These are phyloP conservation scores for Haliclona indistincta DNA, from an alignment of 37 sponge, comb jelly and placozoan genomes.

Conservation along the genomic window DNA sequence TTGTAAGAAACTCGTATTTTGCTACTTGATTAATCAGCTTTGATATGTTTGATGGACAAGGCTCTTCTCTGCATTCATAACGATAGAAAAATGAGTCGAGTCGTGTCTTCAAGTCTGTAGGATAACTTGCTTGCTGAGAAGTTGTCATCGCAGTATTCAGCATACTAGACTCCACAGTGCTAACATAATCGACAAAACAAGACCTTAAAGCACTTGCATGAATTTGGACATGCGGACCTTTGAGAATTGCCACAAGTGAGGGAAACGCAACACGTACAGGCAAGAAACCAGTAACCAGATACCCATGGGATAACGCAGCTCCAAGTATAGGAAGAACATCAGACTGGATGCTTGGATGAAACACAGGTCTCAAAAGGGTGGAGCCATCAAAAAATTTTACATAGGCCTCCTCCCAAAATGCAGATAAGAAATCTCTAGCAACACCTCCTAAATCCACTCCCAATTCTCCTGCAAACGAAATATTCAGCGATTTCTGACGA, in stretches of 20 bases:
- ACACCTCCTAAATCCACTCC: slow-evolving; percentile 36
- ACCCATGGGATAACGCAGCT: slow-evolving; percentile 9
- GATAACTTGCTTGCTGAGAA: not conserved
- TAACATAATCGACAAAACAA: slow-evolving; percentile 13
- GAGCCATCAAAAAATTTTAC: slow-evolving; percentile 18
- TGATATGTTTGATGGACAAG: slow-evolving; percentile 13
- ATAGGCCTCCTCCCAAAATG: slow-evolving; percentile 23
- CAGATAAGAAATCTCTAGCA: slow-evolving; percentile 26
- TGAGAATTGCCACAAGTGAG: not conserved
- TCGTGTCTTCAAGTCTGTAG: not conserved
- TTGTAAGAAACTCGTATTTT: slow-evolving; percentile 8
- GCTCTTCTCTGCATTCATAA: slow-evolving; percentile 14
- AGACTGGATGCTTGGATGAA: slow-evolving; percentile 13
- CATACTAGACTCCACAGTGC: not conserved
- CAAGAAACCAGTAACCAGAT: slow-evolving; percentile 9
- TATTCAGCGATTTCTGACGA: too few species aligned
- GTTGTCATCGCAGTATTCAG: slow-evolving; percentile 2
- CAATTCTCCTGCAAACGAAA: too few species aligned
- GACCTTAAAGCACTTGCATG: not conserved
- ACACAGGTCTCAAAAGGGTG: slow-evolving; percentile 13
- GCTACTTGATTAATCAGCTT: not conserved
- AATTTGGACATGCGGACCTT: not conserved
- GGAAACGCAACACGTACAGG: slow-evolving; percentile 25
- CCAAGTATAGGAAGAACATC: slow-evolving; percentile 12
- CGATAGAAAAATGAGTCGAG: not conserved